Percentiles rank a stretch among this genome's conserved stretches.
These are phyloP conservation scores for Cuniculus paca DNA, from an alignment of 2,797 vertebrate species.

Conservation along the genomic window DNA sequence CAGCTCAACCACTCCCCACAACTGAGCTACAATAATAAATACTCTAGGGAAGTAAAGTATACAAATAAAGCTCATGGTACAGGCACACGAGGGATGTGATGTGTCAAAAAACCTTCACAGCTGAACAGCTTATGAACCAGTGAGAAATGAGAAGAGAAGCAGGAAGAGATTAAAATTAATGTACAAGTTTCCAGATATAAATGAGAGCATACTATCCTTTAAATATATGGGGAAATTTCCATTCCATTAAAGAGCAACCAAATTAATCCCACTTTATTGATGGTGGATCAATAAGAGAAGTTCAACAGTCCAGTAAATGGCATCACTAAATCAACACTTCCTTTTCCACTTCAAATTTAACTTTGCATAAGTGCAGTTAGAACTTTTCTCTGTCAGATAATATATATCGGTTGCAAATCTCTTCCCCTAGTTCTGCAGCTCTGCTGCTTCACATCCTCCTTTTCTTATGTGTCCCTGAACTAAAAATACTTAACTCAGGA, in stretches of 20 bases:
- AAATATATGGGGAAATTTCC: not conserved
- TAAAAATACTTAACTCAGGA: not conserved
- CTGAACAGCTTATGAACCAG: not conserved
- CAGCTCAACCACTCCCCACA: too few relatives aligned
- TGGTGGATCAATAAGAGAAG: conserved; percentile 15
- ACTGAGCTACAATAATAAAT: not conserved
- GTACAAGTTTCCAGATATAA: not conserved
- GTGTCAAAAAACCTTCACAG: not conserved
- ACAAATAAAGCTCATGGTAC: not conserved
- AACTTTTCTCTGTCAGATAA: not conserved
- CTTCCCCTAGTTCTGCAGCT: not conserved
- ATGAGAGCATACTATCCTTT: not conserved
- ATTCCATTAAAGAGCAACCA: not conserved
- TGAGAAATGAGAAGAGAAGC: not conserved
- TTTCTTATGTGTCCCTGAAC: not conserved
- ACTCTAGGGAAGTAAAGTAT: not conserved
- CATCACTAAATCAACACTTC: conserved; percentile 56
- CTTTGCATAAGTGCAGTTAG: not conserved
- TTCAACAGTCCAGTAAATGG: not conserved
- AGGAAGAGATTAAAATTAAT: not conserved
- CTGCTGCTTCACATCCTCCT: not conserved
- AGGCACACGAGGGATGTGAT: accelerated
- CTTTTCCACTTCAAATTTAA: conserved; percentile 11
- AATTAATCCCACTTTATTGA: conserved; percentile 20
- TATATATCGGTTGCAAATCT: not conserved